Base-by-base conservation (phyloP, 2,113 vertebrate species). In the Thalassarche chlororhynchos region DNA sequence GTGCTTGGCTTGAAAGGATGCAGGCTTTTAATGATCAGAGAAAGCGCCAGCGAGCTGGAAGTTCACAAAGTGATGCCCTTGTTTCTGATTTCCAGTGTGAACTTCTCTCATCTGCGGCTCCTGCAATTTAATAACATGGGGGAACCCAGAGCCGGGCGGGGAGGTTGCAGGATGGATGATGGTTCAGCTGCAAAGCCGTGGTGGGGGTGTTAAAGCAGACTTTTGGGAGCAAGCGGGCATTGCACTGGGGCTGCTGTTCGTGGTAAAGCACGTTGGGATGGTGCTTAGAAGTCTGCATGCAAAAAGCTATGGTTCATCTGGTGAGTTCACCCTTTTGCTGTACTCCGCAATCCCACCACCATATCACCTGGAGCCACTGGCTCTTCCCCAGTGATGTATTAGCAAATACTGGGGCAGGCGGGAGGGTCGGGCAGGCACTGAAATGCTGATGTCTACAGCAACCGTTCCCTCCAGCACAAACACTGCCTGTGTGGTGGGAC, bases 241-340 rank as follows among this genome's bases (percentile, higher is more conserved):
- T 46, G 89, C 16, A 2, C 19, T 6, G 18, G 19, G 23, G 19
- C 24, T 29, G 49, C n/a, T 38, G 21, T 24, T 79, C 1, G 1
- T 34, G 51, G 31, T 49, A 10, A 55, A 62, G 34, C 0, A 0
- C 0, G 1, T 62, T 76, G 77, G 70, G 47, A 17, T 25, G 18
- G 23, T 32, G 32, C 49, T 76, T 36, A 34, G 70, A 36, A 69
- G 61, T 36, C n/a, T 44, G 54, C 19, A 12, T 5, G 21, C 15
- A 10, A 28, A 60, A 65, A 52, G 15, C 46, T 18, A 1, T 0
- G 3, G 20, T 17, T 44, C 16, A 5, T 28, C 34, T 42, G 58
- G 25, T 36, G 57, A 64, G 36, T 20, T 57, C 84, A 15, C 32
- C 36, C 15, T 24, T 18, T 23, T 62, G 62, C 62, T 61, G 46